Base-by-base conservation (phyloP, 2,113 vertebrate species). In the human (Homo sapiens) region DNA sequence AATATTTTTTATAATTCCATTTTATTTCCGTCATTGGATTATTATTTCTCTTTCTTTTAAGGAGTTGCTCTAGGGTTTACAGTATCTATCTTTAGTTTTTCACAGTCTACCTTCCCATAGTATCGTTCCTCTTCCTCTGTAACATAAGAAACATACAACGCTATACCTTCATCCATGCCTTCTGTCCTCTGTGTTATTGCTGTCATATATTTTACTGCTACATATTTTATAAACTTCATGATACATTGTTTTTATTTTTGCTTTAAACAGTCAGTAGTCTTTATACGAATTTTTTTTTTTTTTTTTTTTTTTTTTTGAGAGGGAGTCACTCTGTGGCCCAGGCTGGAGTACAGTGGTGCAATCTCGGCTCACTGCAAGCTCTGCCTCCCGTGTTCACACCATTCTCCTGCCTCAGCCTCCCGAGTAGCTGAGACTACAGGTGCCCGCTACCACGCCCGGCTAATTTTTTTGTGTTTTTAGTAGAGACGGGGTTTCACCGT, bases 1-100 rank as follows among this genome's bases (percentile, higher is more conserved):
- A 90, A 61, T 85, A 55, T 30, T 38, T 78, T 83, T 75, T 78
- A 73, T 61, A 95, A 72, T 91, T 82, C 72, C 48, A 73, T 50
- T 48, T 84, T 89, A 64, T 79, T 68, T 81, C 25, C 40, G 68
- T 59, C 18, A 59, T 30, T 90, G 9, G 25, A 61, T 95, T 90
- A 30, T 38, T 81, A 72, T 43, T 9, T 76, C 18, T 70, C 40
- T 50, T 45, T 61, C 75, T 96, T n/a, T 64, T 3, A 38, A 81
- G 75, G 13, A 75, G 45, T 52, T 82, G 18, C n/a, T 93, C 13
- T 20, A 88, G 50, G 25, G 61, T 64, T 73, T 70, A 17, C 20
- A 78, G 55, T 52, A 94, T 38, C 14, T 20, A 72, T 27, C 7
- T 78, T 72, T 40, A 68, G 45, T 43, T 79, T 87, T 78, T 88